phyloP scores from a whole-genome alignment of 2,888 invertebrate genomes.

The Zaprionus obscuricornis region DNA sequence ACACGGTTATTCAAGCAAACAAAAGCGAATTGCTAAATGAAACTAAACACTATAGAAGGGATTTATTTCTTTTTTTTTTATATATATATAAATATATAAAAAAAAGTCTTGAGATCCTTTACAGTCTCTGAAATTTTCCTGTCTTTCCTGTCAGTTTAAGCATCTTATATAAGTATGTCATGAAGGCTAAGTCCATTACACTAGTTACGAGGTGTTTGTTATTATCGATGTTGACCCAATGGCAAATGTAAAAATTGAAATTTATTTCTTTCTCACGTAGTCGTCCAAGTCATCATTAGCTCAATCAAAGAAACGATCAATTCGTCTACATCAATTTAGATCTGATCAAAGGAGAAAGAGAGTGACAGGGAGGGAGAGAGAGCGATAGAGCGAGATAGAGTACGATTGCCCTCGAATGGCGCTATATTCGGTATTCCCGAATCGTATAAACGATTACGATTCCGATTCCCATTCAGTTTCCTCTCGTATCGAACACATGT shows the following conservation, averaged over 20 bases:
- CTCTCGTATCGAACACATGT: slow-evolving; percentile 58
- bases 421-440: slow-evolving; percentile 38
- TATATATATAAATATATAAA: slow-evolving; percentile 1
- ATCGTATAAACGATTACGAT: too few species aligned
- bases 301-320: slow-evolving; percentile 76
- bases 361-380: slow-evolving; percentile 14
- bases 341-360: slow-evolving; percentile 11
- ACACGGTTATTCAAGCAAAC: too few species aligned
- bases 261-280: slow-evolving; percentile 83
- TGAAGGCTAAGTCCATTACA: slow-evolving; percentile 5
- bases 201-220: slow-evolving; percentile 9
- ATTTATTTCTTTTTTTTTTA: too few species aligned
- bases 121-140: too few species aligned
- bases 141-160: not conserved
- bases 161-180: not conserved
- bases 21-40: too few species aligned
- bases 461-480: slow-evolving; percentile 12
- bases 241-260: slow-evolving; percentile 76
- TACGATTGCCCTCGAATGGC: slow-evolving; percentile 37
- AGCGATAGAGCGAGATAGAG: not conserved
- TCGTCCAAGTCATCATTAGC: slow-evolving; percentile 75
- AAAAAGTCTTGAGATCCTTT: not conserved
- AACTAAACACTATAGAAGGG: too few species aligned
- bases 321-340: slow-evolving; percentile 76
- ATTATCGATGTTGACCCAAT: slow-evolving; percentile 62